Conservation (phyloP, 2,888 invertebrate species). For the Bellardia bayeri region DNA sequence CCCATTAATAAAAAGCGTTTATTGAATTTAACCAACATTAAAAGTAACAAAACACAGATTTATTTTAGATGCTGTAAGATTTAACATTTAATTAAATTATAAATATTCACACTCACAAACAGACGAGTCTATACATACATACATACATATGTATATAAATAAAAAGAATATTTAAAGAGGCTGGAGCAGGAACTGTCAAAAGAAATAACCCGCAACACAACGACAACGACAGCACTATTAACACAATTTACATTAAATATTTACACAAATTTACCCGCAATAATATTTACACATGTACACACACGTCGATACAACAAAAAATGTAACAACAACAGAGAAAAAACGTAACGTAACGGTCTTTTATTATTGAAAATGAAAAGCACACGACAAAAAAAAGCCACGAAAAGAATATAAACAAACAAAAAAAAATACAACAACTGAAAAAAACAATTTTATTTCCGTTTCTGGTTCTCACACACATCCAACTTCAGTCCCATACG, state of each 20-base stretch:
- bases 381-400: neutral
- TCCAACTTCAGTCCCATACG: neutral
- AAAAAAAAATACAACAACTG: slow-evolving; percentile 16
- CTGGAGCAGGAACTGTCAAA: neutral
- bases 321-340: slow-evolving; percentile 3
- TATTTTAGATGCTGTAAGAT: slow-evolving; percentile 49
- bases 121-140: neutral
- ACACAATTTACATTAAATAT: slow-evolving; percentile 69
- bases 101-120: slow-evolving; percentile 22
- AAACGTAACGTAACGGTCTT: slow-evolving; percentile 20
- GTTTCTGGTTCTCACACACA: slow-evolving; percentile 69
- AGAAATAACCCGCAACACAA: slow-evolving; percentile 23
- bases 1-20: slow-evolving; percentile 52
- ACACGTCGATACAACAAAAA: slow-evolving; percentile 4
- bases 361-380: slow-evolving; percentile 46
- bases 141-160: neutral
- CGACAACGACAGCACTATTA: slow-evolving; percentile 60
- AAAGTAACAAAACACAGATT: slow-evolving; percentile 13
- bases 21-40: slow-evolving; percentile 43
- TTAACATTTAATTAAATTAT: slow-evolving; percentile 58
- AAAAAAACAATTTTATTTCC: slow-evolving; percentile 67
- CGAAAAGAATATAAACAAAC: neutral
- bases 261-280: slow-evolving; percentile 63
- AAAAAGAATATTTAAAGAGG: slow-evolving; percentile 6
- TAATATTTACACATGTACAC: slow-evolving; percentile 46